Evolutionary conservation across 2,113 vertebrate genomes (phyloP).

Genomic region (Erpornis zantholeuca): DNA sequence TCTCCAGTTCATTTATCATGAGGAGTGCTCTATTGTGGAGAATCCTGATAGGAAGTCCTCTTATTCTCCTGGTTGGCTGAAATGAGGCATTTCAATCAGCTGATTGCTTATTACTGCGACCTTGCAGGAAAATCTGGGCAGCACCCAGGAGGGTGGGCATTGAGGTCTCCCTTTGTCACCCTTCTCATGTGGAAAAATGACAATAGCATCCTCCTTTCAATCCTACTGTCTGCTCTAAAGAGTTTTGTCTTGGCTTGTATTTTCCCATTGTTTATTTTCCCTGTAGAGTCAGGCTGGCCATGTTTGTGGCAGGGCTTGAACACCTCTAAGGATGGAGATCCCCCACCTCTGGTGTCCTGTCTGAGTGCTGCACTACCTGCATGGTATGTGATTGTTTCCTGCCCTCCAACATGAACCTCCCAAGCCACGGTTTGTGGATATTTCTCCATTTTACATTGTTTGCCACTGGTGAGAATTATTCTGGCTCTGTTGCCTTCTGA

Average conservation of each 20-base stretch:
- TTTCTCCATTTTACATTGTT: neutral
- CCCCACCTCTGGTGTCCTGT: neutral
- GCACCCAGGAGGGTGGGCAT: neutral
- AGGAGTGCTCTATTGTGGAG: conserved; percentile 26
- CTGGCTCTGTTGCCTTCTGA: neutral
- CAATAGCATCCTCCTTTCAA: neutral
- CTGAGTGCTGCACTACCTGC: neutral
- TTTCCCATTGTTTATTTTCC: neutral
- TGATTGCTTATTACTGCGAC: conserved; percentile 26
- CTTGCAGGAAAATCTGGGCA: conserved; percentile 44
- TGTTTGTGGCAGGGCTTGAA: neutral
- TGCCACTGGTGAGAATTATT: neutral
- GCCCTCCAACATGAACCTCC: neutral
- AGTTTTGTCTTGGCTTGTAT: neutral
- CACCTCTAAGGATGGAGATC: neutral
- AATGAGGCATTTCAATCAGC: conserved; percentile 27
- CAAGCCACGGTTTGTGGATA: neutral
- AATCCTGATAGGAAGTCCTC: conserved; percentile 47
- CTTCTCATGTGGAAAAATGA: conserved; percentile 10
- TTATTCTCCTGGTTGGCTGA: conserved; percentile 44
- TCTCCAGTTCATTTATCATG: conserved; percentile 68
- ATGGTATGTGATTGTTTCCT: neutral
- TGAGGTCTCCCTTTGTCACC: conserved; percentile 35
- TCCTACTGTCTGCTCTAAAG: neutral
- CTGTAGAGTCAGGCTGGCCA: rapidly evolving